Base-by-base conservation (phyloP, 2,888 invertebrate species). In the Dexiosoma caninum region DNA sequence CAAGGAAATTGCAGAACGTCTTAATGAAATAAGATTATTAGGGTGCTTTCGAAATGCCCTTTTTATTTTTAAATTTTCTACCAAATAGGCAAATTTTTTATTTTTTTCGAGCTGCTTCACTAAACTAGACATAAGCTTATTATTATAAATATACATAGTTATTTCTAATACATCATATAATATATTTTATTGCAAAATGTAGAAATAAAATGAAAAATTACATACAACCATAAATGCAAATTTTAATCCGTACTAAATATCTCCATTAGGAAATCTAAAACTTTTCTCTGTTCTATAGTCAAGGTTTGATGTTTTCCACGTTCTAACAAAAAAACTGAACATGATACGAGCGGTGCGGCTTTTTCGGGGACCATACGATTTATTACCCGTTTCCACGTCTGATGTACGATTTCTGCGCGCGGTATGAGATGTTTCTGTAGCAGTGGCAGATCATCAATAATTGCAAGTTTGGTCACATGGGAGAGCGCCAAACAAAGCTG, bases 401-500 rank as follows among this genome's bases (percentile, higher is more conserved):
- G 84, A 12, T 82, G 86, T 7, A 88, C 85, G 12, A 83, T 78
- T 55, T 90, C 90, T 14, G 87, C 70, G 16, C 85, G 84, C 1
- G 85, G 83, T 44, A 87, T 84, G 1, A 90, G 78, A n/a, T 85
- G 83, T 30, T 82, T 84, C 2, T 87, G 86, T 12, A 94, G 90
- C 19, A 91, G 89, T 0, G 87, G 44, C 10, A 95, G 89, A 86
- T 96, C 95, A 0, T 93, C 91, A 2, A 88, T 87, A 0, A 89
- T 90, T 0, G 94, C 90, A 5, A 94, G 87, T 32, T 92, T 92
- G 76, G 94, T 92, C 67, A 96, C 86, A 86, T 96, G 95, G 30
- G 94, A 92, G 6, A 96, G 90, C 0, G 95, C 93, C 23, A 94
- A 91, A 88, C 96, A 96, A 7, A 96, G 90, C 94, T 97, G 96